Conservation (phyloP, 2,113 vertebrate genomes). For the Rhinoderma darwinii region DNA sequence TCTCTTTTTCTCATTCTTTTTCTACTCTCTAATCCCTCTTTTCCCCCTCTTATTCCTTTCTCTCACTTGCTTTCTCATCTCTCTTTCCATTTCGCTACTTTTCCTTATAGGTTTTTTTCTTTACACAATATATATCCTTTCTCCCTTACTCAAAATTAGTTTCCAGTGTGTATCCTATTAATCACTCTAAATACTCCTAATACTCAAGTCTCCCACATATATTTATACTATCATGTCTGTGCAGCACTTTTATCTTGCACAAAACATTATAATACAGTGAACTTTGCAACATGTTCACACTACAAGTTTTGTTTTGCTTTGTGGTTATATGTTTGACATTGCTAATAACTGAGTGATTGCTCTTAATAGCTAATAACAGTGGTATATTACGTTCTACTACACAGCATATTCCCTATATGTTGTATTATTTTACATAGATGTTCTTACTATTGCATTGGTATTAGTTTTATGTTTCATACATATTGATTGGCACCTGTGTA, state of each 20-base stretch:
- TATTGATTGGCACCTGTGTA: conserved; percentile 42
- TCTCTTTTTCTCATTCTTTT: neutral
- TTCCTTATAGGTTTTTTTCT: neutral
- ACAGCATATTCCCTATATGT: neutral
- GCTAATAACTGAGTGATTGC: neutral
- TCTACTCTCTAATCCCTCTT: neutral
- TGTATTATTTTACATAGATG: neutral
- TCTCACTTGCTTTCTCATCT: too few species aligned
- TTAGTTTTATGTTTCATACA: neutral
- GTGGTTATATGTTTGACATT: neutral
- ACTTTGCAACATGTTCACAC: neutral
- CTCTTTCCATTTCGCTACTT: neutral
- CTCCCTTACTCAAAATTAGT: neutral
- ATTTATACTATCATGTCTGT: neutral
- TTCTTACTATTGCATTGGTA: neutral
- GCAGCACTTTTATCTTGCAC: neutral
- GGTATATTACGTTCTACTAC: neutral
- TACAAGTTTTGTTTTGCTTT: neutral
- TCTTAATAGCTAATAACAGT: neutral
- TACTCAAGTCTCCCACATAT: neutral
- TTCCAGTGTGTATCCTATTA: neutral
- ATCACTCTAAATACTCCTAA: neutral
- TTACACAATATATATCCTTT: neutral
- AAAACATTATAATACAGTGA: neutral
- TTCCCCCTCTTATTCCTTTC: neutral